Conservation (phyloP, 2,888 invertebrate species). For the Plagodis pulveraria region DNA sequence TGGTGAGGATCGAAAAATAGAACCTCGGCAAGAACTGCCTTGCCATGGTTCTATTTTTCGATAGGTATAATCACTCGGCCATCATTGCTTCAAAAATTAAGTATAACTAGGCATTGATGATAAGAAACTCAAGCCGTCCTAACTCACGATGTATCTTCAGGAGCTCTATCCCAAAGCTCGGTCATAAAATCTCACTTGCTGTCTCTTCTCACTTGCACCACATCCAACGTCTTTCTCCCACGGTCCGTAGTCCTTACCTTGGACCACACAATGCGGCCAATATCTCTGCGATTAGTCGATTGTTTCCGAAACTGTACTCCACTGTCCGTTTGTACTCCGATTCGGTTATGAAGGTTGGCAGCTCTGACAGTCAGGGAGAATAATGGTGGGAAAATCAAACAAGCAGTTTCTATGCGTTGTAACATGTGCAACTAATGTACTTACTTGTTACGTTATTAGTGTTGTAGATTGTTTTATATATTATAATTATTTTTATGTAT, state of each 20-base stretch:
- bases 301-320: conserved; percentile 50
- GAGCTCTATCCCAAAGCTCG: background rate
- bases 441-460: background rate
- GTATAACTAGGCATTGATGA: no score
- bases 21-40: no score
- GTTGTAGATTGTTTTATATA: conserved; percentile 2
- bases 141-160: no score
- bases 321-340: conserved; percentile 45
- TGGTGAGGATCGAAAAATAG: no score
- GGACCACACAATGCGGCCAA: conserved; percentile 50
- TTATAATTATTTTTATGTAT: no score
- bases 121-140: no score
- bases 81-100: no score
- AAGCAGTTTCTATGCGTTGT: conserved; percentile 8
- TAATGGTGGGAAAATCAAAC: conserved; percentile 18
- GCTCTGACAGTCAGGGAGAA: background rate
- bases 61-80: no score
- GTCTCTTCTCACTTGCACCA: conserved; percentile 32
- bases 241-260: conserved; percentile 57
- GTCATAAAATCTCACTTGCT: background rate
- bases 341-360: conserved; percentile 22
- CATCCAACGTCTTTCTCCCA: conserved; percentile 51
- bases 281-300: conserved; percentile 58
- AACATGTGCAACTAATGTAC: no score
- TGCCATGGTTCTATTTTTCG: no score